These are phyloP conservation scores for Homarus gammarus DNA, from an alignment of 2,888 invertebrate genomes.

Conservation along the genomic window DNA sequence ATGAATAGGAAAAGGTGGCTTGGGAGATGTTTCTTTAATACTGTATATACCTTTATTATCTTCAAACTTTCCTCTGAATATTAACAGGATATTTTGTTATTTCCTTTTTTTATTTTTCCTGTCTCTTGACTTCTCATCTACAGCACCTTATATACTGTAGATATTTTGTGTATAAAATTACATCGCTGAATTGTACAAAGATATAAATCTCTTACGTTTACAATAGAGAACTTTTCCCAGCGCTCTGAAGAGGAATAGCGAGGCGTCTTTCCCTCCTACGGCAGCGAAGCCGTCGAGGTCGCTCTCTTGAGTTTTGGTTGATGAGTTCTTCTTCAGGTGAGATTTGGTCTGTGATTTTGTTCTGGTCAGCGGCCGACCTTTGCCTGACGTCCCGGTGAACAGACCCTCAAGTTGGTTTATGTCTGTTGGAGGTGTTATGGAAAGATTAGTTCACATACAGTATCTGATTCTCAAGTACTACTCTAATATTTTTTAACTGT, in stretches of 20 bases:
- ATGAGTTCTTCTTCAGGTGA: background rate
- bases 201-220: constrained; percentile 80
- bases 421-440: constrained; percentile 27
- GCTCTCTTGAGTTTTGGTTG: background rate
- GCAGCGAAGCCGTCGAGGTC: constrained; percentile 19
- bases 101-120: no score
- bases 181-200: no score
- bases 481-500: no score
- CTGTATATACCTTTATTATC: no score
- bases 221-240: constrained; percentile 81
- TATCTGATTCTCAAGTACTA: no score
- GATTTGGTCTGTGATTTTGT: constrained; percentile 9
- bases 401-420: constrained; percentile 23
- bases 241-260: constrained; percentile 80
- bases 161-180: no score
- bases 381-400: constrained; percentile 25
- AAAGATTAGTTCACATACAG: background rate
- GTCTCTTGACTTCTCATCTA: no score
- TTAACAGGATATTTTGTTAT: no score
- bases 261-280: constrained; percentile 78
- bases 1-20: no score
- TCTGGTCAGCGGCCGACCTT: background rate
- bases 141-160: no score
- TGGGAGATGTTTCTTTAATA: no score
- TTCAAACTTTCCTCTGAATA: no score